Percentiles rank a stretch among this genome's conserved stretches.
Conservation (phyloP, 2,888 invertebrate genomes). For the Pseudococcus longispinus region DNA sequence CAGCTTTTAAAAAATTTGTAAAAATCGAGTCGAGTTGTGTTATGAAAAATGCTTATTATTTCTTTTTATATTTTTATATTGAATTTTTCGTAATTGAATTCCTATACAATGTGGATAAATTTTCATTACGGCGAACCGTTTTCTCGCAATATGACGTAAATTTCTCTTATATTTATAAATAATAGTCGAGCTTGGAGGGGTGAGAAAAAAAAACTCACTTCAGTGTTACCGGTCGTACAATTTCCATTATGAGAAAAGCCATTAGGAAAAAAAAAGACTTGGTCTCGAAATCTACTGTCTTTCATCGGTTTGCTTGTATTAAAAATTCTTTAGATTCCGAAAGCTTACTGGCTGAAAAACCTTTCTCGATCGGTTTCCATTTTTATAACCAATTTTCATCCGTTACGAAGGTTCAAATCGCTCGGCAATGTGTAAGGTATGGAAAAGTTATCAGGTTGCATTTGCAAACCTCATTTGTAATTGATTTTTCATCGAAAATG, state of each 20-base stretch:
- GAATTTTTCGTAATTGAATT: not conserved
- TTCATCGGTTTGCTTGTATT: not conserved
- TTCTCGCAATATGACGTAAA: not conserved
- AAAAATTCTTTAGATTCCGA: not conserved
- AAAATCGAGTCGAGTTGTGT: not conserved
- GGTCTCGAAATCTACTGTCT: not conserved
- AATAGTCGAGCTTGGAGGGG: not conserved
- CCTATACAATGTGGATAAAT: not conserved
- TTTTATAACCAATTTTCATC: not conserved
- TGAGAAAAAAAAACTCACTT: constrained; percentile 4
- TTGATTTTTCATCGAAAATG: too few species aligned
- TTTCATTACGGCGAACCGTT: not conserved
- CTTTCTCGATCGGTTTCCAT: not conserved
- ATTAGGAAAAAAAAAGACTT: not conserved
- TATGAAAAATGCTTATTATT: not conserved
- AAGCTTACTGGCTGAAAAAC: not conserved
- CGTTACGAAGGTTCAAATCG: not conserved
- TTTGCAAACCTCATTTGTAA: too few species aligned
- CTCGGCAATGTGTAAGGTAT: too few species aligned
- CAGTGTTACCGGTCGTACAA: not conserved
- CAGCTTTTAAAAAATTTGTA: not conserved
- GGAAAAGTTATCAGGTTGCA: too few species aligned
- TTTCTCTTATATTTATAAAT: not conserved
- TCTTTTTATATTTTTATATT: not conserved
- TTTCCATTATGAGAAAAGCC: not conserved